A percentile compares a stretch with the other conserved stretches of the same genome.
Evolutionary conservation across 1,140 invertebrate genomes (phyloP).

Genomic region (Patella vulgata): DNA sequence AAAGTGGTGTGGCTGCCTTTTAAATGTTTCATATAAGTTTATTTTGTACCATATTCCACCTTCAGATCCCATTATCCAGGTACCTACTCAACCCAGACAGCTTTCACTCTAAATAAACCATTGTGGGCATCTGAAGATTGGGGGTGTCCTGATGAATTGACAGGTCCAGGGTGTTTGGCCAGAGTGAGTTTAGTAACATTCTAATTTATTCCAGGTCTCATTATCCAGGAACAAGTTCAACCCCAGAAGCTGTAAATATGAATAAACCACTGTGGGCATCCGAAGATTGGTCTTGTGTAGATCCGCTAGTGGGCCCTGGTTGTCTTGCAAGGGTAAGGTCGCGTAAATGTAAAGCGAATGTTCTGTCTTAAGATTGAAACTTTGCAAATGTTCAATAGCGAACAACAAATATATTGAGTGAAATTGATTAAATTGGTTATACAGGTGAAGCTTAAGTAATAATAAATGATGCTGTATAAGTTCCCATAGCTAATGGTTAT

Average conservation of each 20-base stretch:
- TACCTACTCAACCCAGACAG: constrained; percentile 33
- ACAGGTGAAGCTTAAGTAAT: too few relatives aligned
- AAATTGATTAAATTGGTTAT: too few relatives aligned
- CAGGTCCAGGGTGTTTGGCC: constrained; percentile 64
- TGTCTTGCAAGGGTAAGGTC: constrained; percentile 5
- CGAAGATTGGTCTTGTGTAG: neutral
- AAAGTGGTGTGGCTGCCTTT: too few relatives aligned
- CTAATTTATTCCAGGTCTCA: neutral
- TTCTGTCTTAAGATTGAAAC: too few relatives aligned
- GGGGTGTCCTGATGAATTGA: constrained; percentile 59
- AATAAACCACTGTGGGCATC: constrained; percentile 10
- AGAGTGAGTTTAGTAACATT: constrained; percentile 43
- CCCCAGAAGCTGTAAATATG: neutral
- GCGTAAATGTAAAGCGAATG: too few relatives aligned
- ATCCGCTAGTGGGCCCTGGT: neutral
- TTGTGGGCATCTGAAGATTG: constrained; percentile 65
- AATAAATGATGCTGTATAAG: too few relatives aligned
- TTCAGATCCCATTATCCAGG: constrained; percentile 58
- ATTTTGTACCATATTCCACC: too few relatives aligned
- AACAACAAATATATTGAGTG: too few relatives aligned
- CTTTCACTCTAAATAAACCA: constrained; percentile 42
- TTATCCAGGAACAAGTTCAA: neutral
- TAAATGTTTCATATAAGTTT: too few relatives aligned
- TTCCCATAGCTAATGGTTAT: too few relatives aligned
- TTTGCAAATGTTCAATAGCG: too few relatives aligned